Evolutionary conservation across 2,113 vertebrate species (phyloP), one percentile per base, ranked within the genome.

Genomic region (Callopanchax toddi): DNA sequence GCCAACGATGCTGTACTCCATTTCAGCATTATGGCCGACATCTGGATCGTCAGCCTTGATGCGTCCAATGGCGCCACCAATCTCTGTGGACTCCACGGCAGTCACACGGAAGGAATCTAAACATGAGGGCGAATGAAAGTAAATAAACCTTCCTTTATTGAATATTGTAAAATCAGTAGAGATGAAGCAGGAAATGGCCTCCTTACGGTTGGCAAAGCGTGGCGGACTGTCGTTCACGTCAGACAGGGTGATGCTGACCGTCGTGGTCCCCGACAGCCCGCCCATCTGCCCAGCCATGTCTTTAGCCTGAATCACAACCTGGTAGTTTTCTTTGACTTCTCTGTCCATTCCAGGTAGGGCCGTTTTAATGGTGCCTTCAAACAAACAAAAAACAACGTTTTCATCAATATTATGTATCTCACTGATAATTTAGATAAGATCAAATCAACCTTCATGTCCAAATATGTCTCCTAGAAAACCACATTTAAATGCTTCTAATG

Each of bases 271-370:
- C 7, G 97, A 98, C 16, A 99, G 78, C 7, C 97, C 97, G 0
- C 97, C 97, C 96, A 97, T 99, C 89, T 99, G 97, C 22, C 97
- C 97, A 0, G 96, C 97, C 97, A 99, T 99, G 87, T 99, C 97
- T 46, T 99, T 99, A 3, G 97, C 97, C 78, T 99, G 97, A 82
- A 99, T 99, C 61, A 99, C 95, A 50, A 99, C 97, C 91, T 98
- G 96, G 78, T 98, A 99, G n/a, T 95, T 91, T 21, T 99, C 97
- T 56, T 93, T 93, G n/a, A 97, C 95, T 90, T 99, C 97, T 82
- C 97, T 91, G 81, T 96, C 96, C 97, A 99, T 99, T 64, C 96
- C 95, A 0, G 96, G 94, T 20, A 99, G 89, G 25, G 97, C 96
- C 15, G 97, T 99, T 88, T 94, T 96, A 85, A 99, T 98, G 59